These are phyloP conservation scores for Ephestia elutella DNA, from an alignment of 1,140 invertebrate species.

Conservation along the genomic window DNA sequence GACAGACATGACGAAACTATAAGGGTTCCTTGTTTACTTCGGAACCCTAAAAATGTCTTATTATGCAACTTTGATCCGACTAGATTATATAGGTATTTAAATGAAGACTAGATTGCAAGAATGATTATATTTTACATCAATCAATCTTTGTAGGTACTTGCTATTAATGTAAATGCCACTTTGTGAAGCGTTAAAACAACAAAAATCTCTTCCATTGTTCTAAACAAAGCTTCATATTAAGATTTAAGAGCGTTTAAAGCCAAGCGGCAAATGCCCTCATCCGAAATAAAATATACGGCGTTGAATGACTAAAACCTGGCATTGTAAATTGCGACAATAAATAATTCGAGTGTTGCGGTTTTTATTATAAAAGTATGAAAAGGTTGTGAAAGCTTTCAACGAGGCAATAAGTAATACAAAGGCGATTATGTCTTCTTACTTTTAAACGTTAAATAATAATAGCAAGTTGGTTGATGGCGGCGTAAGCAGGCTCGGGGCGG, in stretches of 20 bases:
- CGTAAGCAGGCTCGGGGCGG: neutral
- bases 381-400: conserved; percentile 43
- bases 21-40: no score
- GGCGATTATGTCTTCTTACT: conserved; percentile 48
- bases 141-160: no score
- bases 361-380: conserved; percentile 41
- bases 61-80: no score
- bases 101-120: no score
- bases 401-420: conserved; percentile 49
- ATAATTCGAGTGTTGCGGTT: conserved; percentile 49
- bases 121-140: no score
- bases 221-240: neutral
- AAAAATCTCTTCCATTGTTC: neutral
- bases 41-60: no score
- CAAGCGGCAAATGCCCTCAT: conserved; percentile 3
- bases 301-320: conserved; percentile 31
- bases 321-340: conserved; percentile 48
- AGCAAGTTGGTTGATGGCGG: conserved; percentile 5
- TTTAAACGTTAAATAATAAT: conserved; percentile 44
- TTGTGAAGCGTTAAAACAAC: neutral
- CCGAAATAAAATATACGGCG: conserved; percentile 15
- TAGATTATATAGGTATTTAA: no score
- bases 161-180: no score
- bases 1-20: no score
- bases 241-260: conserved; percentile 5